These are phyloP conservation scores for Mycalesis mineus DNA, from an alignment of 2,888 invertebrate genomes.

Conservation along the genomic window DNA sequence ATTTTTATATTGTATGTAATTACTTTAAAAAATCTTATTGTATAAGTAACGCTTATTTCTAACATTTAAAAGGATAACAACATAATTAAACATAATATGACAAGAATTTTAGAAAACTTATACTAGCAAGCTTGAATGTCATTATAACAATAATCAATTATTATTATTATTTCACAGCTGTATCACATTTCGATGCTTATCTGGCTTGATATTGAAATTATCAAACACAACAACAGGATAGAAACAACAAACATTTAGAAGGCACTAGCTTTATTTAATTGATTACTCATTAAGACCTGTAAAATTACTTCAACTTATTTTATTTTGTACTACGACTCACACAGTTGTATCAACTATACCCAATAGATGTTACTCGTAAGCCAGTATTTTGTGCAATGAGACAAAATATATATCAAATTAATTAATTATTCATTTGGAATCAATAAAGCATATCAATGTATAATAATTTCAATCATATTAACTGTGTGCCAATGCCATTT, in stretches of 20 bases:
- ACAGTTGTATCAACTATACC: not conserved
- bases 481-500: too few species aligned
- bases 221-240: not conserved
- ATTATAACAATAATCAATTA: not conserved
- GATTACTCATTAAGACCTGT: not conserved
- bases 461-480: too few species aligned
- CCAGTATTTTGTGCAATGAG: not conserved
- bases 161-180: not conserved
- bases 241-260: conserved; percentile 12
- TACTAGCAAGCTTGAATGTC: conserved; percentile 6
- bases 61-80: not conserved
- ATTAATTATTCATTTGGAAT: too few species aligned
- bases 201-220: not conserved
- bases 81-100: not conserved
- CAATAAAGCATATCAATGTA: not conserved
- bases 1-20: not conserved
- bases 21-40: not conserved
- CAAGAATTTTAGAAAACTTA: not conserved
- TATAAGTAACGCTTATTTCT: not conserved
- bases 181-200: conserved; percentile 1
- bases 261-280: conserved; percentile 16
- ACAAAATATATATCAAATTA: not conserved
- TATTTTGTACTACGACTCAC: not conserved
- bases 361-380: not conserved
- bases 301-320: not conserved